phyloP scores from a whole-genome alignment of 2,888 invertebrate genomes.

The Sphecodes monilicornis region DNA sequence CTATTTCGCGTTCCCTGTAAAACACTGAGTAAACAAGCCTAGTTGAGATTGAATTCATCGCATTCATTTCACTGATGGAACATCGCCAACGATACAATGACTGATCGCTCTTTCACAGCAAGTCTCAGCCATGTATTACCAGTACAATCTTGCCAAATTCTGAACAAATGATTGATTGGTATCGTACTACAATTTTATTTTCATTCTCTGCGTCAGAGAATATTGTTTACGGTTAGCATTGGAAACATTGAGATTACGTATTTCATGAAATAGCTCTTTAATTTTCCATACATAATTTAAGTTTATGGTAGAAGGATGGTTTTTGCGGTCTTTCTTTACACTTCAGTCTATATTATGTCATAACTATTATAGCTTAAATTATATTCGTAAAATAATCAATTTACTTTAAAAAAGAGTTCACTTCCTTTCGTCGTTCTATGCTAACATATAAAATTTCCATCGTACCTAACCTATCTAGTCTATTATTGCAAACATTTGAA shows the following conservation, averaged over 20 bases:
- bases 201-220: background rate
- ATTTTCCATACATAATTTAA: background rate
- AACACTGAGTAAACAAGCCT: background rate
- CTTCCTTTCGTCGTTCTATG: too few species aligned
- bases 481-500: too few species aligned
- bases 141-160: slow-evolving; percentile 5
- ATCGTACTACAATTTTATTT: background rate
- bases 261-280: background rate
- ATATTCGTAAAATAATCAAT: too few species aligned
- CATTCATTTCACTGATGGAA: slow-evolving; percentile 16
- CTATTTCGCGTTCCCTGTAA: background rate
- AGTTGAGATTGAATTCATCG: slow-evolving; percentile 7
- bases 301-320: too few species aligned
- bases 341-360: too few species aligned
- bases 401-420: too few species aligned
- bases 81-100: slow-evolving; percentile 12
- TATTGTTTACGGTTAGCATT: background rate
- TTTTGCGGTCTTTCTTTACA: too few species aligned
- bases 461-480: too few species aligned
- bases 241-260: background rate
- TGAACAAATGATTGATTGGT: background rate
- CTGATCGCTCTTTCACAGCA: background rate
- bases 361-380: too few species aligned
- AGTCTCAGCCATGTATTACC: background rate
- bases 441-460: too few species aligned